Base-by-base conservation (phyloP, 2,113 vertebrate species). In the Python bivittatus region DNA sequence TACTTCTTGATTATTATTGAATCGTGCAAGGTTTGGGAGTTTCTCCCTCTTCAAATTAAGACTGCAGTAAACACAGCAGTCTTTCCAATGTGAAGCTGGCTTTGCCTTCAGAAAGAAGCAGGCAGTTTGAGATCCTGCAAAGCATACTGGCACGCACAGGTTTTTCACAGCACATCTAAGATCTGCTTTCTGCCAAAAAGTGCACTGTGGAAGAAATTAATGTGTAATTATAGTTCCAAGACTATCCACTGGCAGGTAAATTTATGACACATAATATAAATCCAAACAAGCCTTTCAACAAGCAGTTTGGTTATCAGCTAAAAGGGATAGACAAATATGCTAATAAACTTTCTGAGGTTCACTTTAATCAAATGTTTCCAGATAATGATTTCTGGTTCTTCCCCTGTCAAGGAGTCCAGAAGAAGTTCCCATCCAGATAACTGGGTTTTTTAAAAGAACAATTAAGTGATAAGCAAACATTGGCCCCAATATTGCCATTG, bases 301-400 rank as follows among this genome's bases (percentile, higher is more conserved):
- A 94, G 0, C 5, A 86, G 84, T 5, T 23, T 17, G 33, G 89
- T 87, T 85, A 88, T 4, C 11, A 83, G 91, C 90, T 17, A 93
- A 92, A 93, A 95, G 23, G 85, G 27, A 91, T 3, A 94, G 92
- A 92, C 54, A 92, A 92, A 86, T 83, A 91, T 6, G 17, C 1
- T 86, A 93, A 91, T 1, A 33, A 11, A 4, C 17, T 20, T 87
- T 89, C 33, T 88, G 91, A 86, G 33, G 25, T 61, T 90, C 72
- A 58, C 57, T 64, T 4, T 0, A 79, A 92, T 88, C 42, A 0
- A 23, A 42, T 88, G 60, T 86, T 89, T 94, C 57, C 44, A n/a
- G 29, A 84, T 61, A 86, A 84, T 27, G 79, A 89, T 44, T n/a
- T 33, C 2, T 42, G 23, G 44, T 2, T 4, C 58, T 92, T 17